Evolutionary conservation across 1,140 invertebrate species (phyloP), one percentile per base, ranked within the genome.

Genomic region (Orius insidiosus): DNA sequence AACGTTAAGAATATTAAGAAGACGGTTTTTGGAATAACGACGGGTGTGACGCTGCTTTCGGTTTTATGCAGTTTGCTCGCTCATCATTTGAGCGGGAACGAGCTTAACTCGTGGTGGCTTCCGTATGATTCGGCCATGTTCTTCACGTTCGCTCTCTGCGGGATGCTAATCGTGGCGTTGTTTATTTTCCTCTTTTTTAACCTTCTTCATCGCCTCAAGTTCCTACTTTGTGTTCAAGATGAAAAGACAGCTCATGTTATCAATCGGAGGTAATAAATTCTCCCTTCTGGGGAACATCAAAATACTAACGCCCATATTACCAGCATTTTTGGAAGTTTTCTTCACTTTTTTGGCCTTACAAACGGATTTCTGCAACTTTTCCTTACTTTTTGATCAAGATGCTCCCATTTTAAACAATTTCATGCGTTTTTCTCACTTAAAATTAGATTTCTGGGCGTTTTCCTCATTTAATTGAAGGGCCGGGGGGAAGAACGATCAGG

Each of bases 51-150:
- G 9, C 58, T 73, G 34, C 60, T 74, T 45, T 67, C 69, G 24
- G 63, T 74, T 18, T 58, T 72, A 15, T 65, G 65, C 13, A 72
- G 66, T n/a, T 68, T 72, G 54, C 56, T 74, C 19, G 66, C 68
- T n/a, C n/a, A n/a, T 41, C 63, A 69, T 51, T 68, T 65, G 24
- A 68, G 67, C 33, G 64, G 68, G 31, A n/a, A 63, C 47, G 55
- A 61, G 46, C 61, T 71, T 38, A 60, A 64, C 24, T 71, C 70
- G 2, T 74, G 72, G 72, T 73, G 71, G 72, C 53, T 74, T 48
- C 61, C 68, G 24, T 60, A 59, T 18, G 67, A 65, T 8, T 68
- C 66, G n/a, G 59, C 68, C 15, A 63, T 69, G 9, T 72, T 71
- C 53, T 70, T 69, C 53, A 69, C 71, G 50, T 73, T 71, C 50